Evolutionary conservation across 2,888 invertebrate species (phyloP), one percentile per base, ranked within the genome.

Genomic region (Panzeria rudis): DNA sequence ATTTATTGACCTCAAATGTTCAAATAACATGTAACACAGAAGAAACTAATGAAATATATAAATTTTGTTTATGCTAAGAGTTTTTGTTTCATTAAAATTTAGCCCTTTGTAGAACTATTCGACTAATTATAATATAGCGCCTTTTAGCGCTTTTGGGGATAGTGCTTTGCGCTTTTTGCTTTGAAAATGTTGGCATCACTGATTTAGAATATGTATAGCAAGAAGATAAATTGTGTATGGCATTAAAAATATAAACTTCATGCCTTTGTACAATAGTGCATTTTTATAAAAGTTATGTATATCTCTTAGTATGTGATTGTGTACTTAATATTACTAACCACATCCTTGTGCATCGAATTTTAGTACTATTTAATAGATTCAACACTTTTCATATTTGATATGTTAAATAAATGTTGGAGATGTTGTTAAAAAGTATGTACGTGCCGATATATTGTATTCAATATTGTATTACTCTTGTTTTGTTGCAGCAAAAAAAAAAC

Each of bases 311-410:
- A 50, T 50, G 38, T 23, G 8, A 20, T 3, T 17, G 17, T 62
- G 17, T 13, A 9, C 41, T 32, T 32, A 15, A 9, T 25, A 50
- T 69, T 61, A 38, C 59, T 9, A 61, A 78, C 35, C 77, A 61
- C 47, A 71, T 69, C 52, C 32, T 78, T 61, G 69, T 47, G n/a
- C 68, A 69, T 23, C 69, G 32, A 69, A 15, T 50, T 15, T 25
- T 59, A 59, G 69, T 54, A 1, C 20, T 17, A 23, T 17, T 69
- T 59, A 54, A 23, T 23, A 59, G 15, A 41, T 78, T 71, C 61
- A 71, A 69, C 73, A 80, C 73, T 41, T 69, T 76, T 56, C 72
- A 68, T 69, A 44, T 83, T 73, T 78, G 66, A 79, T 73, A 83
- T 83, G 68, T 75, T 61, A 75, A 78, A 73, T 75, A 75, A 69